Base-by-base conservation (phyloP, 2,888 invertebrate species). In the Allolobophora icterica region DNA sequence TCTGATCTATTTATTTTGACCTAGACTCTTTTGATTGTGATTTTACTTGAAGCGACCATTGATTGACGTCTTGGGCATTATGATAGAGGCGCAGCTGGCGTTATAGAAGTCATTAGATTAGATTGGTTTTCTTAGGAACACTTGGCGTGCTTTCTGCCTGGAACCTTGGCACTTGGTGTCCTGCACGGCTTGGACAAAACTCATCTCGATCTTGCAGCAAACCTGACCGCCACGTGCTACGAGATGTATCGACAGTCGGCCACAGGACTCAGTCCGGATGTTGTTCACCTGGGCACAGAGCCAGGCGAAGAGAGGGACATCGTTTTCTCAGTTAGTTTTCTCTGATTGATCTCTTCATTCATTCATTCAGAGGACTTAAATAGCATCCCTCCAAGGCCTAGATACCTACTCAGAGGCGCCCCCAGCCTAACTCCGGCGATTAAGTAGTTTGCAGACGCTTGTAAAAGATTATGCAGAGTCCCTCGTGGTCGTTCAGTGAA, bases 211-310 rank as follows among this genome's bases (percentile, higher is more conserved):
- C 96, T 99, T 93, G 99, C 98, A 0, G 97, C 97, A 93, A 97
- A 98, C 93, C 96, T 99, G 35, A 96, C 98, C 52, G 96, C 97
- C 93, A 99, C 99, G 0, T 99, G 99, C 95, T 98, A 98, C 95
- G 97, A 97, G 95, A 99, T 99, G 87, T 99, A 99, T 95, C 97
- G 97, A 21, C 97, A 97, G 91, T 99, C 98, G 94, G 98, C 98
- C 0, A 99, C 99, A 0, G 97, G 98, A 94, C 96, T 99, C 91
- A 98, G 98, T 0, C 99, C 99, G 0, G 99, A 99, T 96, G 99
- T 99, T 89, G 98, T 98, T 0, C 98, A 98, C 95, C 99, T 99
- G 95, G 98, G 98, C 95, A 96, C 97, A 94, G 97, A 97, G 96
- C 97, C 97, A 93, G 95, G 94, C 6, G 89, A 83, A 15, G 71